These are phyloP conservation scores for Festucalex cinctus DNA, from an alignment of 2,113 vertebrate genomes.

Conservation along the genomic window DNA sequence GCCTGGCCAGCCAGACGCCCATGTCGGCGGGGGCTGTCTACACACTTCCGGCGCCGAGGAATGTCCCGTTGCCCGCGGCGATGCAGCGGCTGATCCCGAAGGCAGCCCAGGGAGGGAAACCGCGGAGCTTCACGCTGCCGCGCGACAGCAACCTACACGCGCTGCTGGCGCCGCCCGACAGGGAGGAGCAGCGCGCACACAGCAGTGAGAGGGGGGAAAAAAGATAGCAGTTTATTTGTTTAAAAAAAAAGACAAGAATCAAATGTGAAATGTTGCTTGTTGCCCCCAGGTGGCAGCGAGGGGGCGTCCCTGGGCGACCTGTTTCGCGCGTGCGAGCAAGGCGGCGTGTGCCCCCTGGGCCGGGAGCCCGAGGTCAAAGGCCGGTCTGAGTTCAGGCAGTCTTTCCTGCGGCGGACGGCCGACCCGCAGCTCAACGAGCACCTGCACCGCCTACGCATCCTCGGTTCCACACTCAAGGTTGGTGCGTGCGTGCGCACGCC, in stretches of 20 bases:
- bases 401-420: conserved; percentile 87
- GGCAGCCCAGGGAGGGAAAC: conserved; percentile 83
- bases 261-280: neutral
- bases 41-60: conserved; percentile 92
- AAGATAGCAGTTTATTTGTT: too few species aligned
- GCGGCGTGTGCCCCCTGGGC: conserved; percentile 89
- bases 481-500: conserved; percentile 40
- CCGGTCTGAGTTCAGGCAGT: conserved; percentile 86
- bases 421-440: conserved; percentile 96
- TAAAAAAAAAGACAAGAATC: too few species aligned
- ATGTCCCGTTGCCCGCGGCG: conserved; percentile 82
- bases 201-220: conserved; percentile 34
- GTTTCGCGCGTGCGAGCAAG: conserved; percentile 89
- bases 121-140: conserved; percentile 93
- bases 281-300: conserved; percentile 48
- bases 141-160: conserved; percentile 91
- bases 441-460: conserved; percentile 91
- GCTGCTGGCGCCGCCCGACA: conserved; percentile 79
- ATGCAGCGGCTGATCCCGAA: conserved; percentile 90
- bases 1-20: conserved; percentile 39
- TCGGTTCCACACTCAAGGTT: conserved; percentile 98
- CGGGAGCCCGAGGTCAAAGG: conserved; percentile 83
- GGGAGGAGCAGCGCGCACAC: conserved; percentile 54
- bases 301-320: conserved; percentile 85
- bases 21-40: conserved; percentile 83